Conservation (phyloP, 2,113 vertebrate genomes). For the Pangasianodon gigas region DNA sequence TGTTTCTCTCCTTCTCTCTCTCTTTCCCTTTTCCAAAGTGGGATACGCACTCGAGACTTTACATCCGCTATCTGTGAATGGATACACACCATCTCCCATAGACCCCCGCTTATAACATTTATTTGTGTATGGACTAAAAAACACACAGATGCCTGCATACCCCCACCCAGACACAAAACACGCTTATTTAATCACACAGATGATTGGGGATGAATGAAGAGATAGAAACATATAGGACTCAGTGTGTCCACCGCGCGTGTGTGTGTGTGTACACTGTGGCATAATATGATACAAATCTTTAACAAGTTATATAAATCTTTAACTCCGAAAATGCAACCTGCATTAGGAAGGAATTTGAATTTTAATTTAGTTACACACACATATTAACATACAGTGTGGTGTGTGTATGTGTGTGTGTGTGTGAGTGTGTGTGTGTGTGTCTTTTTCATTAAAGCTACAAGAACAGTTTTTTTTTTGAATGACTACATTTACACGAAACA, state of each 20-base stretch:
- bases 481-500: slow-evolving; percentile 9
- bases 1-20: background rate
- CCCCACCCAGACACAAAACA: background rate
- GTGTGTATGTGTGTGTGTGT: background rate
- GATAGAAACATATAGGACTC: background rate
- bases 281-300: background rate
- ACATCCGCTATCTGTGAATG: background rate
- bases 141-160: background rate
- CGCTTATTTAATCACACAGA: background rate
- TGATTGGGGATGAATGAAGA: background rate
- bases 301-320: background rate
- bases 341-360: slow-evolving; percentile 4
- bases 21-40: background rate
- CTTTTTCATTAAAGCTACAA: slow-evolving; percentile 25
- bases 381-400: too few species aligned
- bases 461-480: background rate
- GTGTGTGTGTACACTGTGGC: background rate
- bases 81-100: background rate
- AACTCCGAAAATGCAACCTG: background rate
- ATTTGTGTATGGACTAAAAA: background rate
- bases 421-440: background rate
- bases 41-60: background rate
- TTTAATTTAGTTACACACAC: background rate
- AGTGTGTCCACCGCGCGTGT: background rate
- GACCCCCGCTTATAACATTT: background rate